phyloP scores from a whole-genome alignment of 2,888 invertebrate genomes.

The Drosophila helvetica region DNA sequence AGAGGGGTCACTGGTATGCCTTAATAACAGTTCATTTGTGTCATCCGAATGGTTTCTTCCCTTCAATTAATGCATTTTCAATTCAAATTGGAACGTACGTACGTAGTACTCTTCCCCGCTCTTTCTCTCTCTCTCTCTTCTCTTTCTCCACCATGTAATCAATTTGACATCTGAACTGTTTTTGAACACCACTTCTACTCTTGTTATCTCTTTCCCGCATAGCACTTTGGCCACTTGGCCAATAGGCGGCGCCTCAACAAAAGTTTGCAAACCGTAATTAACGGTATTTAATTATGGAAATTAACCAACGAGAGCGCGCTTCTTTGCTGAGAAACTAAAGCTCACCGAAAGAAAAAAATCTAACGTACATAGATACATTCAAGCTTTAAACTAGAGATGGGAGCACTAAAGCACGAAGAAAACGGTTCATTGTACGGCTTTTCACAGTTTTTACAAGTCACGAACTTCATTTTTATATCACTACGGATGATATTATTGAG shows the following conservation, averaged over 20 bases:
- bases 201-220: slow-evolving; percentile 32
- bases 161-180: slow-evolving; percentile 71
- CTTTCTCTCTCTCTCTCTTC: background rate
- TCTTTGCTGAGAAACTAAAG: slow-evolving; percentile 56
- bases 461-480: background rate
- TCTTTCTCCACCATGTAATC: slow-evolving; percentile 53
- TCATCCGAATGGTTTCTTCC: slow-evolving; percentile 49
- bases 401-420: background rate
- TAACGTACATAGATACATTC: slow-evolving; percentile 7
- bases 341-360: slow-evolving; percentile 21
- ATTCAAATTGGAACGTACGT: slow-evolving; percentile 18
- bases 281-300: slow-evolving; percentile 78
- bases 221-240: slow-evolving; percentile 1
- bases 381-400: background rate
- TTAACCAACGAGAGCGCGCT: slow-evolving; percentile 60
- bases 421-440: background rate
- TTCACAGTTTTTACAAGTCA: background rate
- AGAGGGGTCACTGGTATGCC: slow-evolving; percentile 6
- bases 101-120: too few relatives aligned
- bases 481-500: too few relatives aligned
- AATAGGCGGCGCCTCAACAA: slow-evolving; percentile 1
- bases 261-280: slow-evolving; percentile 57
- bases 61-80: slow-evolving; percentile 43
- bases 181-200: slow-evolving; percentile 9
- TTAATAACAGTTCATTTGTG: slow-evolving; percentile 76